Evolutionary conservation across 92 coral and sea anemone species (phyloP), one percentile per base, ranked within the genome.

Genomic region (Plumapathes pennacea): DNA sequence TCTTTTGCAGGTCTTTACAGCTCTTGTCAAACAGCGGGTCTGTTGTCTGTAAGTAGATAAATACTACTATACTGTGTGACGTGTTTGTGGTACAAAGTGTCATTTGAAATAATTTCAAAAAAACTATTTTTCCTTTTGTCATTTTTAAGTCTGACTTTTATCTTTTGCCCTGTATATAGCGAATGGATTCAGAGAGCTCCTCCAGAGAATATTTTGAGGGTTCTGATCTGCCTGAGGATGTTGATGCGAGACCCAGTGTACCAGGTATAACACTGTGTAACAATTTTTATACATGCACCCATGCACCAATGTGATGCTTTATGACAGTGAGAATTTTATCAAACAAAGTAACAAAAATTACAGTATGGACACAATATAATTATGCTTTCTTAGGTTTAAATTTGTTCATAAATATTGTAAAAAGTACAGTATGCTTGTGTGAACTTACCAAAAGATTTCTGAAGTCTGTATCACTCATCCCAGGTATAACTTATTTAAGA

Each of bases 11-110:
- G 80, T 94, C 54, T 94, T 94, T 41, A 83, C 89, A n/a, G 82
- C 96, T 42, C 85, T 94, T 62, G 89, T 94, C 25, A 94, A 94
- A 54, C 90, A 89, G 48, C 76, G 99, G 64, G 94, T 94, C 30
- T 84, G 89, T 37, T 80, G 71, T 71, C 60, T 71, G 99, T 94
- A 67, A 89, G 96, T 94, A 36, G 10, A 30, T 5, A 7, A 0
- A 14, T 2, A 24, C 24, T 10, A n/a, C n/a, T n/a, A n/a, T n/a
- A n/a, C n/a, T n/a, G n/a, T n/a, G n/a, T n/a, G n/a, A n/a, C n/a
- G n/a, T 8, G 8, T 34, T n/a, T 34, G 40, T 34, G n/a, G 9
- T 8, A 8, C n/a, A n/a, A 8, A 8, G 40, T 34, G 8, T 34
- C n/a, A 34, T 34, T 8, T 34, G 40, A 34, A 34, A 34, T 34